Evolutionary conservation across 2,888 invertebrate genomes (phyloP).

Genomic region (Norana najaformis): DNA sequence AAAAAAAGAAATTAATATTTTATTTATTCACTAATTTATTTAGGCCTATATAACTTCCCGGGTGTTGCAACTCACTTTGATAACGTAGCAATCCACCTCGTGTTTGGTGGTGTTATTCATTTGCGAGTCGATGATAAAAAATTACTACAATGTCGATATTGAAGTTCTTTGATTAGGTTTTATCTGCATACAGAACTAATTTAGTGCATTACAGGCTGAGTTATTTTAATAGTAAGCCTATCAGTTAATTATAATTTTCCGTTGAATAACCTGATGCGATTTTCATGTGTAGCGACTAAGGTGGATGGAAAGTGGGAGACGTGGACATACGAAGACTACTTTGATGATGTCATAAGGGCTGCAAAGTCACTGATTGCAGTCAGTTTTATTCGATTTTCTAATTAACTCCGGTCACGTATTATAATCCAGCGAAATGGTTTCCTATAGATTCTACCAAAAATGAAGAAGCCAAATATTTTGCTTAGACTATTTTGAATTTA

Average conservation of each 20-base stretch:
- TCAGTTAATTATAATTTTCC: no score
- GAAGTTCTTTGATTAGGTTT: not conserved
- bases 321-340: conserved; percentile 33
- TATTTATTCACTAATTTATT: no score
- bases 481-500: no score
- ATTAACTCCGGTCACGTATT: not conserved
- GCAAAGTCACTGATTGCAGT: conserved; percentile 36
- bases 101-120: no score
- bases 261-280: not conserved
- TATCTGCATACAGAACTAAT: not conserved
- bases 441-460: no score
- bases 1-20: no score
- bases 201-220: not conserved
- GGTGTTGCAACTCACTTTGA: no score
- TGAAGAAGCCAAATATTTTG: no score
- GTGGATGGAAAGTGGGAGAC: conserved; percentile 31
- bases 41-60: no score
- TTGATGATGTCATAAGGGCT: conserved; percentile 17
- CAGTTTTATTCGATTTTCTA: not conserved
- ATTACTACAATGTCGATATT: not conserved
- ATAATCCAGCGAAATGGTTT: not conserved
- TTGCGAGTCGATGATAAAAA: not conserved
- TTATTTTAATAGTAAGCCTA: not conserved
- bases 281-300: conserved; percentile 26
- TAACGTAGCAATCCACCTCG: no score